A percentile compares a stretch with the other conserved stretches of the same genome.
phyloP scores from a whole-genome alignment of 2,888 invertebrate species.

The Hoplodrina blanda region DNA sequence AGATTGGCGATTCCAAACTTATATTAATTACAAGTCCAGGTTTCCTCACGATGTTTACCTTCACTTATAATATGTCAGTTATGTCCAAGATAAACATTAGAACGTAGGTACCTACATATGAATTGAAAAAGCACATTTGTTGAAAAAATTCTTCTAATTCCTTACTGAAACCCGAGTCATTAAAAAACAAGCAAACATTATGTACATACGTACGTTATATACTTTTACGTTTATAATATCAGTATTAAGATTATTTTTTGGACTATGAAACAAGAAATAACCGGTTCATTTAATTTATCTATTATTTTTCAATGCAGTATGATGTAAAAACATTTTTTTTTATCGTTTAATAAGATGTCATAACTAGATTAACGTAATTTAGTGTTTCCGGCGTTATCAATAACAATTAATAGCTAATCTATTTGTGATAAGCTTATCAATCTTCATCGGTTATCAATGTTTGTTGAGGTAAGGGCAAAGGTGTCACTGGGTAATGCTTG shows the following conservation, averaged over 20 bases:
- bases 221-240: too few relatives aligned
- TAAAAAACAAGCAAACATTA: too few relatives aligned
- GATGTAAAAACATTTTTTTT: neutral
- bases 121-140: too few relatives aligned
- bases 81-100: too few relatives aligned
- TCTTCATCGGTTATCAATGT: neutral
- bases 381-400: slow-evolving; percentile 6
- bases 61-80: too few relatives aligned
- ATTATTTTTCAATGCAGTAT: neutral
- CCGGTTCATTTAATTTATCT: slow-evolving; percentile 10
- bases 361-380: slow-evolving; percentile 8
- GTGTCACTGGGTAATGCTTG: neutral
- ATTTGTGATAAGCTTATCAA: slow-evolving; percentile 14
- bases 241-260: neutral
- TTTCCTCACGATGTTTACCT: too few relatives aligned
- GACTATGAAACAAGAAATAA: neutral
- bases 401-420: slow-evolving; percentile 26
- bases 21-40: too few relatives aligned
- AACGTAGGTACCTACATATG: too few relatives aligned
- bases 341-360: slow-evolving; percentile 30
- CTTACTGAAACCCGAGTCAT: too few relatives aligned
- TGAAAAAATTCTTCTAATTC: too few relatives aligned
- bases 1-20: too few relatives aligned
- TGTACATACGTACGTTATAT: too few relatives aligned
- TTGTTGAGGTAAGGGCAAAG: neutral